These are phyloP conservation scores for Subanguina moxae DNA, from an alignment of 1,140 invertebrate genomes.

Conservation along the genomic window DNA sequence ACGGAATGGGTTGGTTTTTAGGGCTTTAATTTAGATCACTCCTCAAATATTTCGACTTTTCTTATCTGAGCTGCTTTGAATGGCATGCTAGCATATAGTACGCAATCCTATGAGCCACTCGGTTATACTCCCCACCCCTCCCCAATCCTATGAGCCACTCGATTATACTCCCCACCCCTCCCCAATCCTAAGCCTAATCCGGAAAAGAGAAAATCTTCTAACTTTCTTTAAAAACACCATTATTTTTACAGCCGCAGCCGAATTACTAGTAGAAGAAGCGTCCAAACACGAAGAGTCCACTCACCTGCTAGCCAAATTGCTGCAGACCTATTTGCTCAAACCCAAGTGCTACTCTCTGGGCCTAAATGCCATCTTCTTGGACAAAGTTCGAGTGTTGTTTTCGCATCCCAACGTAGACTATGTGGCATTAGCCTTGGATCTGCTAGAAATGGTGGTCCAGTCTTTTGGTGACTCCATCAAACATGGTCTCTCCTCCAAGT, in stretches of 20 bases:
- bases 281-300: conserved; percentile 11
- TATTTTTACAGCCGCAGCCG: conserved; percentile 11
- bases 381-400: conserved; percentile 8
- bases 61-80: too few species aligned
- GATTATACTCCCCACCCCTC: too few species aligned
- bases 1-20: background rate
- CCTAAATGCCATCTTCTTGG: conserved; percentile 15
- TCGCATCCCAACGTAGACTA: conserved; percentile 12
- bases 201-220: too few species aligned
- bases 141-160: too few species aligned
- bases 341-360: conserved; percentile 14
- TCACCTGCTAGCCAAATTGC: conserved; percentile 19
- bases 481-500: conserved; percentile 20
- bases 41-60: background rate
- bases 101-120: too few species aligned
- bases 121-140: too few species aligned
- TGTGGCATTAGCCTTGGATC: conserved; percentile 16
- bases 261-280: conserved; percentile 6
- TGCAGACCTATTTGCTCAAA: conserved; percentile 17
- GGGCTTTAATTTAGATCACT: background rate
- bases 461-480: conserved; percentile 17
- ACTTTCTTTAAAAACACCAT: too few species aligned
- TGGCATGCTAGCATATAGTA: too few species aligned
- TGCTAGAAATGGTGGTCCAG: conserved; percentile 21
- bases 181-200: background rate